Conservation (phyloP, 2,888 invertebrate genomes). For the Drosophila subsilvestris region DNA sequence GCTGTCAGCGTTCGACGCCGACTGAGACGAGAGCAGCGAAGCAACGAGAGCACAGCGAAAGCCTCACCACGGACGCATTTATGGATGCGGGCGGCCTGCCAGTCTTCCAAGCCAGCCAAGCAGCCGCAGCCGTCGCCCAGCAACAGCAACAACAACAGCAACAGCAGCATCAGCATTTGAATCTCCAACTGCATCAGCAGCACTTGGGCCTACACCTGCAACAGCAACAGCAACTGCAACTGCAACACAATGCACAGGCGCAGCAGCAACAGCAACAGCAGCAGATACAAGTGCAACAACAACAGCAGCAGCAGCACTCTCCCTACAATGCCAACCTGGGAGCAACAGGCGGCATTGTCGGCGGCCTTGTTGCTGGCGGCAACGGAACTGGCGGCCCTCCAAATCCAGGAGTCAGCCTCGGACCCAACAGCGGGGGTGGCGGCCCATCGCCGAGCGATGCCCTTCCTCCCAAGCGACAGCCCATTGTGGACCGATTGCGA, state of each 20-base stretch:
- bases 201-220: constrained; percentile 74
- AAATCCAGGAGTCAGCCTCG: constrained; percentile 57
- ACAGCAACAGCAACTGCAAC: constrained; percentile 76
- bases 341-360: constrained; percentile 75
- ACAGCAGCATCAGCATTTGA: constrained; percentile 72
- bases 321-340: constrained; percentile 76
- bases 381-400: constrained; percentile 80
- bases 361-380: constrained; percentile 81
- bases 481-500: constrained; percentile 93
- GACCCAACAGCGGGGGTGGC: constrained; percentile 37
- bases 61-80: constrained; percentile 82
- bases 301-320: constrained; percentile 70
- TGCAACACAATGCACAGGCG: constrained; percentile 82
- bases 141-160: constrained; percentile 85
- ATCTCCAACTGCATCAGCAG: constrained; percentile 82
- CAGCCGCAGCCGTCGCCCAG: constrained; percentile 83
- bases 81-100: constrained; percentile 85
- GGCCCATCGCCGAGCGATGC: constrained; percentile 84
- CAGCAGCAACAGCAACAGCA: constrained; percentile 69
- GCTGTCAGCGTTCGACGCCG: constrained; percentile 72
- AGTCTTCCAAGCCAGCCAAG: constrained; percentile 85
- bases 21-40: constrained; percentile 77
- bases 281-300: constrained; percentile 71
- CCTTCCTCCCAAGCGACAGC: constrained; percentile 91
- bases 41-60: constrained; percentile 70